Evolutionary conservation across 2,888 invertebrate species (phyloP).

Genomic region (Chaitophorus viminalis): DNA sequence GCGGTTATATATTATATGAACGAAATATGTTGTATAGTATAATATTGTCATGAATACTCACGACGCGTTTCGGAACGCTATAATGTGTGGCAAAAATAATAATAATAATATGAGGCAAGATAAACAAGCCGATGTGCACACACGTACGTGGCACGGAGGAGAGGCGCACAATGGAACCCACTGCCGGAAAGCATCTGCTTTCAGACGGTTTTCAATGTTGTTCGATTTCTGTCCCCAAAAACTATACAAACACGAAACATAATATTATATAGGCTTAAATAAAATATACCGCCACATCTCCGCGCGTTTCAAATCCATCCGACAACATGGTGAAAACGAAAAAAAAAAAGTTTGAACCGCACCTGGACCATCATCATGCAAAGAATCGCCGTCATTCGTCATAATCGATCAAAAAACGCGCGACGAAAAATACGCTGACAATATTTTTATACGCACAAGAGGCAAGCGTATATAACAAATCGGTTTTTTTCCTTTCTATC

Average conservation of each 20-base stretch:
- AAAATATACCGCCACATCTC: neutral
- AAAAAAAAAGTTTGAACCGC: neutral
- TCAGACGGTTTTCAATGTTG: neutral
- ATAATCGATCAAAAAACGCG: constrained; percentile 38
- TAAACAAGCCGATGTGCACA: neutral
- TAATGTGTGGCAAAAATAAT: neutral
- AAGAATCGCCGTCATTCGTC: constrained; percentile 12
- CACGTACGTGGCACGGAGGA: neutral
- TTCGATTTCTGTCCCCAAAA: neutral
- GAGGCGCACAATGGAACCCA: neutral
- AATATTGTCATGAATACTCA: neutral
- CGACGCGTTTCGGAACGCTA: neutral
- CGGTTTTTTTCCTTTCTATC: neutral
- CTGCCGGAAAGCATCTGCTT: neutral
- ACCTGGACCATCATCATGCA: neutral
- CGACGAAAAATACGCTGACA: neutral
- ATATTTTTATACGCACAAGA: neutral
- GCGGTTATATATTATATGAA: too few species aligned
- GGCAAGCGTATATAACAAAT: neutral
- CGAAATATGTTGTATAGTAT: neutral
- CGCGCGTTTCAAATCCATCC: neutral
- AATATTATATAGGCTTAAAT: neutral
- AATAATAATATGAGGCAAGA: neutral
- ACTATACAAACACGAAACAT: neutral
- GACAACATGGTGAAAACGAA: neutral